phyloP scores from a whole-genome alignment of 2,113 vertebrate genomes.

The Odontophorus gujanensis region DNA sequence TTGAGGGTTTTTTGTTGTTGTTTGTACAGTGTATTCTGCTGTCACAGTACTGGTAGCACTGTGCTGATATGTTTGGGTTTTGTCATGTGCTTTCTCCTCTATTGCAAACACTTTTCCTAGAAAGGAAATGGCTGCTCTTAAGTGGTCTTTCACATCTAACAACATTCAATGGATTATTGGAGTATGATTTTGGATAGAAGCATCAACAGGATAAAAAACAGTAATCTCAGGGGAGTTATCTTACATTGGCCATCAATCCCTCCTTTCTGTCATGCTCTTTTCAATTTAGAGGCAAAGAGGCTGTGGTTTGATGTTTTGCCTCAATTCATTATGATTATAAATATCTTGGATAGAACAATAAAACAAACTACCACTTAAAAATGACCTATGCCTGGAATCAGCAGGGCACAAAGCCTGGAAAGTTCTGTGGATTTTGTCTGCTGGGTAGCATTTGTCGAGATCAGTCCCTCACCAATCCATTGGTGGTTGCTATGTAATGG shows the following conservation, averaged over 20 bases:
- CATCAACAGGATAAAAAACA: constrained; percentile 11
- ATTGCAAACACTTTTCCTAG: not conserved
- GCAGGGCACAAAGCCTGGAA: not conserved
- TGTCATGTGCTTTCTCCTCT: not conserved
- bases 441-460: not conserved
- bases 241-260: not conserved
- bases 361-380: constrained; percentile 42
- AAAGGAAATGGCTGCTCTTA: not conserved
- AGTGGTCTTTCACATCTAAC: not conserved
- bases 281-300: constrained; percentile 33
- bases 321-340: constrained; percentile 55
- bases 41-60: not conserved
- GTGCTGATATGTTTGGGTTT: not conserved
- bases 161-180: not conserved
- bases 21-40: not conserved
- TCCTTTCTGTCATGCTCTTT: constrained; percentile 42
- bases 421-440: not conserved
- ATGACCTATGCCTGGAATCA: constrained; percentile 12
- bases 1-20: not conserved
- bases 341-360: constrained; percentile 22
- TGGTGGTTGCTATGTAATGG: constrained; percentile 19
- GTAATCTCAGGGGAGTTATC: constrained; percentile 29
- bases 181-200: constrained; percentile 10
- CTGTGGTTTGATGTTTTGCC: constrained; percentile 27
- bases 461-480: not conserved